Percentiles rank a stretch among this genome's conserved stretches.
Conservation (phyloP, 2,113 vertebrate genomes). For the Ovis canadensis region DNA sequence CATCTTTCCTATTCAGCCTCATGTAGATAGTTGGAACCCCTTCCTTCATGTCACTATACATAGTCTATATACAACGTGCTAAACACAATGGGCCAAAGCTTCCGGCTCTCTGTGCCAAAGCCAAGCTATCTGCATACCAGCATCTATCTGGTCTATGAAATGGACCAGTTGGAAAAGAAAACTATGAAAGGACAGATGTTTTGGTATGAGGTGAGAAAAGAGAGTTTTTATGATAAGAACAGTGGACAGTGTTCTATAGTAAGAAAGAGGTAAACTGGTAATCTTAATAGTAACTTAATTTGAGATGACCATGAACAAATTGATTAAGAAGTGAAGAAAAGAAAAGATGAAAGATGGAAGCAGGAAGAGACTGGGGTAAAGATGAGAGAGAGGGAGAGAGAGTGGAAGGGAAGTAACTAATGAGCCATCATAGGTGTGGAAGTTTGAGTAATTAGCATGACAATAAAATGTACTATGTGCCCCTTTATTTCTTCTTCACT, state of each 20-base stretch:
- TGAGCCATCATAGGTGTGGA: background rate
- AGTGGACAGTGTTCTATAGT: background rate
- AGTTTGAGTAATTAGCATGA: background rate
- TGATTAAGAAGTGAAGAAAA: background rate
- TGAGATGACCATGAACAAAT: background rate
- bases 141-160: background rate
- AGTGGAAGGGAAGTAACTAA: background rate
- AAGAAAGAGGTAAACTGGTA: background rate
- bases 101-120: rapidly evolving
- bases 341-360: background rate
- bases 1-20: background rate
- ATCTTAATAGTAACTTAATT: background rate
- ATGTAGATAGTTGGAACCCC: background rate
- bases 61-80: background rate
- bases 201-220: background rate
- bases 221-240: background rate
- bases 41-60: background rate
- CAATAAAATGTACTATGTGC: background rate
- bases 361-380: background rate
- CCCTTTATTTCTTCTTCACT: slow-evolving; percentile 10
- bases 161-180: background rate
- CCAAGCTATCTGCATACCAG: background rate
- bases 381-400: background rate
- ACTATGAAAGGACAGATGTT: background rate
- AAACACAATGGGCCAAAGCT: no score